These are phyloP conservation scores for Origma solitaria DNA, from an alignment of 2,113 vertebrate species.

Conservation along the genomic window DNA sequence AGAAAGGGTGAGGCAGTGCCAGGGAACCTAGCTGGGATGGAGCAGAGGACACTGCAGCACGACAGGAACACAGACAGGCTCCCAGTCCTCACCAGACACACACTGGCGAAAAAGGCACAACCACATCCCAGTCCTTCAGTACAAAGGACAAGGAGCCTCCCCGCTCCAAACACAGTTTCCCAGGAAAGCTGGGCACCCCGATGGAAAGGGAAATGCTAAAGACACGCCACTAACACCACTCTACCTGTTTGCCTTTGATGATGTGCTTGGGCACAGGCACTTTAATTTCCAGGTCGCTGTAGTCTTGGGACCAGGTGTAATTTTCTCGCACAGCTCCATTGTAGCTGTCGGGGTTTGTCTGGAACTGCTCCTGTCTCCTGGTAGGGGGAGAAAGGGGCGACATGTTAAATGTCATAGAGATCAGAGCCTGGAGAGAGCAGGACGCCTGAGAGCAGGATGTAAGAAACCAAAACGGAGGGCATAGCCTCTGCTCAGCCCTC, in stretches of 20 bases:
- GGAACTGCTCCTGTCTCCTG: slow-evolving; percentile 77
- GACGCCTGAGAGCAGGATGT: background rate
- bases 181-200: fast-evolving
- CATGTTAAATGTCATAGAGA: background rate
- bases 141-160: background rate
- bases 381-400: background rate
- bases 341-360: slow-evolving; percentile 89
- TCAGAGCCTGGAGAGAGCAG: background rate
- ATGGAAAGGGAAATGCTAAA: background rate
- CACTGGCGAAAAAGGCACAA: background rate
- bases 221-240: too few species aligned
- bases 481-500: background rate
- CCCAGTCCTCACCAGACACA: background rate
- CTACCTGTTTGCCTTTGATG: slow-evolving; percentile 90
- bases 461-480: background rate
- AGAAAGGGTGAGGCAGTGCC: background rate
- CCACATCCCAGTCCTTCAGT: background rate
- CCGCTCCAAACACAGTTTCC: background rate
- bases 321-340: slow-evolving; percentile 88
- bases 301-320: slow-evolving; percentile 92
- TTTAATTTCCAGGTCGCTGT: slow-evolving; percentile 90
- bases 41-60: background rate
- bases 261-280: slow-evolving; percentile 85
- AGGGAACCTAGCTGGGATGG: background rate
- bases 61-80: background rate